Percentiles rank a stretch among this genome's conserved stretches.
These are phyloP conservation scores for Capreolus pygargus DNA, from an alignment of 2,113 vertebrate species.

Conservation along the genomic window DNA sequence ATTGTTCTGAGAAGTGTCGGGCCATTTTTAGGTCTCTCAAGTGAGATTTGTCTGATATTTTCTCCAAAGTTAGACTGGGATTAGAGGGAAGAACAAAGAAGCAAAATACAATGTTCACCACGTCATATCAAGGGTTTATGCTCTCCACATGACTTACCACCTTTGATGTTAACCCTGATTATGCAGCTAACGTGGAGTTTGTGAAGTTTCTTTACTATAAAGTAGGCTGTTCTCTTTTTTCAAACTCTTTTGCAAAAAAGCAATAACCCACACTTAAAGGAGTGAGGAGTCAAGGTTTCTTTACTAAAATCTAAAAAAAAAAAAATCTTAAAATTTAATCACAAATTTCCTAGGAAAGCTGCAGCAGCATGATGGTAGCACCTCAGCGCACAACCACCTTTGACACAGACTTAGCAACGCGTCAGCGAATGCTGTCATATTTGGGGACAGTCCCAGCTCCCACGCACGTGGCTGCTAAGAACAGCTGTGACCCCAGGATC, in stretches of 20 bases:
- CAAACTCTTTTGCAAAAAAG: not conserved
- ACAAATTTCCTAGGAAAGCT: not conserved
- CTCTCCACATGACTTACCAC: not conserved
- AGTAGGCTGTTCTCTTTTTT: not conserved
- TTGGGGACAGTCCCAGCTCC: not conserved
- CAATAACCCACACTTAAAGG: not conserved
- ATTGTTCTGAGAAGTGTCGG: not conserved
- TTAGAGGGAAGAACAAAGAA: not conserved
- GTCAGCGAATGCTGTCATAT: not conserved
- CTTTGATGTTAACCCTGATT: not conserved
- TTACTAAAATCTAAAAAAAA: not conserved
- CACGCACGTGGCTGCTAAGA: not conserved
- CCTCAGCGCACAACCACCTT: not conserved
- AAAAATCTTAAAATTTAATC: not conserved
- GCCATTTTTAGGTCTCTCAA: not conserved
- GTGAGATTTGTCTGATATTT: not conserved
- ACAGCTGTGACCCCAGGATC: conserved; percentile 43
- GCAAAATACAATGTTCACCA: not conserved
- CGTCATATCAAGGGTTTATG: not conserved
- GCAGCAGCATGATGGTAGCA: not conserved
- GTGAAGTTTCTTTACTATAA: not conserved
- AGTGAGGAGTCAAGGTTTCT: not conserved
- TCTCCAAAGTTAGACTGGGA: not conserved
- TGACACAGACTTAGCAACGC: not conserved
- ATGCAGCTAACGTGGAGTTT: not conserved